Conservation (phyloP, 2,888 invertebrate genomes). For the Watsonalla cultraria region DNA sequence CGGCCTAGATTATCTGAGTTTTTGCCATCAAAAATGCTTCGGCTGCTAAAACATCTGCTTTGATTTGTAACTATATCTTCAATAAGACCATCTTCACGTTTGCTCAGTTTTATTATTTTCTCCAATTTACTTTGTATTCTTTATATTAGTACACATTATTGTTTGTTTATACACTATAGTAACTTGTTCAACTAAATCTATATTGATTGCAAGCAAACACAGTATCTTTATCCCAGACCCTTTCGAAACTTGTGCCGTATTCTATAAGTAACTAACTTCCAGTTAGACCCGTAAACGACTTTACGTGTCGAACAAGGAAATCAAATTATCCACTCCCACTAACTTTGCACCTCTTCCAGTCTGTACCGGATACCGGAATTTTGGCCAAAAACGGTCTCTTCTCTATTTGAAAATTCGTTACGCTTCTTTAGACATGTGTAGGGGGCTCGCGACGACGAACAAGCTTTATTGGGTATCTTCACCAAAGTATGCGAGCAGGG, state of each 20-base stretch:
- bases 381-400: slow-evolving; percentile 47
- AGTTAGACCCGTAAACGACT: slow-evolving; percentile 71
- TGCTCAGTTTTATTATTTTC: background rate
- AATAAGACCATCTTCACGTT: background rate
- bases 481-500: slow-evolving; percentile 62
- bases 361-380: slow-evolving; percentile 57
- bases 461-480: slow-evolving; percentile 73
- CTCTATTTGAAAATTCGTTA: slow-evolving; percentile 66
- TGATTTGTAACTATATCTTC: no score
- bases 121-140: background rate
- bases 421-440: slow-evolving; percentile 58
- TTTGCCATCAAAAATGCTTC: slow-evolving; percentile 5
- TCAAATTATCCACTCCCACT: slow-evolving; percentile 73
- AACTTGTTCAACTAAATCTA: background rate
- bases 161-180: background rate
- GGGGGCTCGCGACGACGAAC: slow-evolving; percentile 57
- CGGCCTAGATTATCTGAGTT: slow-evolving; percentile 36
- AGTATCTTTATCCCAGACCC: slow-evolving; percentile 48
- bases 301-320: slow-evolving; percentile 75
- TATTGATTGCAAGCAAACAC: slow-evolving; percentile 32
- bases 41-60: background rate
- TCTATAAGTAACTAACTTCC: slow-evolving; percentile 59
- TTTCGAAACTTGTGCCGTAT: slow-evolving; percentile 53
- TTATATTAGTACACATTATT: background rate
- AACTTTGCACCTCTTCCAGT: slow-evolving; percentile 66